Base-by-base conservation (phyloP, 2,888 invertebrate genomes). In the Rhaphigaster nebulosa region DNA sequence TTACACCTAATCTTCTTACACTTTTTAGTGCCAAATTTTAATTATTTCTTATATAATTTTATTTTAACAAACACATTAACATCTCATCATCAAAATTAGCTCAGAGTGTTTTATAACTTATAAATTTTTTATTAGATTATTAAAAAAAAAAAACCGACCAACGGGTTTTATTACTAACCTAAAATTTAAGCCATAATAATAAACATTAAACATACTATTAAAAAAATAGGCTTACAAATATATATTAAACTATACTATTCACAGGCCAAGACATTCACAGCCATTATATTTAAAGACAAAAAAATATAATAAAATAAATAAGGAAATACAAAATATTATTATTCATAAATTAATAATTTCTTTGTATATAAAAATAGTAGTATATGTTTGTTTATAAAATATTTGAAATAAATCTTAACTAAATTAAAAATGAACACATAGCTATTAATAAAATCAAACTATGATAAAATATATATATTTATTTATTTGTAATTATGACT, bases 201-300 rank as follows among this genome's bases (percentile, higher is more conserved):
- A 45, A 84, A 84, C 84, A 84, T n/a, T 84, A n/a, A 84, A 84
- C 18, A 84, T 50, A 84, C 4, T 45, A 45, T 84, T 84, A 84
- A 84, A 76, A 76, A 76, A 76, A 76, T 76, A 76, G 70, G 70
- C 70, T 38, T 76, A 76, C 34, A 76, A 38, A 76, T 76, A 76
- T 76, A 76, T 76, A 34, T 76, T 34, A 76, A 84, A 50, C 41
- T 84, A 84, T 84, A 84, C 45, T n/a, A 45, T 41, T 84, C 45
- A 84, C 84, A 84, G 84, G 45, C 84, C 84, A 41, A 84, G 45
- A 84, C 84, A n/a, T 50, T 84, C 84, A 84, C 84, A 84, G 84
- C 84, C 84, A 84, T 84, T 45, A 84, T 45, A 50, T 84, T 84
- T 26, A 41, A 45, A 84, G 41, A 84, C 84, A 26, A 84, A 84